phyloP scores from a whole-genome alignment of 2,113 vertebrate genomes.

The Physeter macrocephalus region DNA sequence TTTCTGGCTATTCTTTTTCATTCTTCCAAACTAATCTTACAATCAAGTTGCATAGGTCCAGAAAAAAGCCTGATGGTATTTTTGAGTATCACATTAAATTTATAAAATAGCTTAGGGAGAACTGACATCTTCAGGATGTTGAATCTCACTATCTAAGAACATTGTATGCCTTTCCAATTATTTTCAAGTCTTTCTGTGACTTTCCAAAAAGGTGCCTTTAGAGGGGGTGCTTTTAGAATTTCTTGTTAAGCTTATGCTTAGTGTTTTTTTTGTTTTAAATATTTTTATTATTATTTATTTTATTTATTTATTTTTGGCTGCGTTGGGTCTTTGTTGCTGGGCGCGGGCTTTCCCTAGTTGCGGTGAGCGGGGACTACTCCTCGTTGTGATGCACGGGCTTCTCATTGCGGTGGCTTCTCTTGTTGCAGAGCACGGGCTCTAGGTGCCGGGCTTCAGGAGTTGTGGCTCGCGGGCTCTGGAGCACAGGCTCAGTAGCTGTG shows the following conservation, averaged over 20 bases:
- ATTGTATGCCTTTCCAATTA: neutral
- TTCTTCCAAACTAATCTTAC: neutral
- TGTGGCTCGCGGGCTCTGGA: too few species aligned
- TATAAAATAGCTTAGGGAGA: neutral
- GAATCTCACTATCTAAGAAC: neutral
- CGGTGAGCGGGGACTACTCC: too few species aligned
- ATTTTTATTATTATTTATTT: too few species aligned
- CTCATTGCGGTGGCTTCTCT: too few species aligned
- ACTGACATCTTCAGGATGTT: neutral
- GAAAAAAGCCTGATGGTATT: neutral
- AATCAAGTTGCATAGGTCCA: neutral
- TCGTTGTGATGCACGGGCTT: too few species aligned
- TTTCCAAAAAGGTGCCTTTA: neutral
- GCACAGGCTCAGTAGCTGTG: too few species aligned
- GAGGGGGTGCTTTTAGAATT: neutral
- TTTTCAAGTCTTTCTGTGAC: neutral
- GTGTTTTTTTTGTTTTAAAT: neutral
- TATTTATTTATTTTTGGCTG: too few species aligned
- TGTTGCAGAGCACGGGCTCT: too few species aligned
- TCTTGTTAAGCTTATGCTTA: neutral
- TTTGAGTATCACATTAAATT: slow-evolving; percentile 1
- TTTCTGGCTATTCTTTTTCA: neutral
- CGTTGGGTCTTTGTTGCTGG: too few species aligned
- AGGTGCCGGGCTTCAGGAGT: too few species aligned
- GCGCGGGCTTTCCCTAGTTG: too few species aligned